phyloP scores from a whole-genome alignment of 92 coral and sea anemone species.

The Parazoanthus swiftii region DNA sequence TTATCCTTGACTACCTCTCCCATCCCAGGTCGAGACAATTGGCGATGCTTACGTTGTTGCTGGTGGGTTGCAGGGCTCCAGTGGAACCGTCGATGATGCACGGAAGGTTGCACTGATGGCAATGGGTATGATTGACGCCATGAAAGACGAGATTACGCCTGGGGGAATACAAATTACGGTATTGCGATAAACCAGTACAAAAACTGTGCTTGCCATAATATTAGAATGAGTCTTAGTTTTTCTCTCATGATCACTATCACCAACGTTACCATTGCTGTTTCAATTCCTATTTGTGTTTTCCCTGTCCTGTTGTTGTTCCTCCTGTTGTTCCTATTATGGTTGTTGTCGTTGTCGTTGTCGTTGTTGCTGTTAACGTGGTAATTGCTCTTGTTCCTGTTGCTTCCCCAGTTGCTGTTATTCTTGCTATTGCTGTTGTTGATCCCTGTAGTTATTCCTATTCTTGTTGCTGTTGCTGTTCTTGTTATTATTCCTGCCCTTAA shows the following conservation, averaged over 20 bases:
- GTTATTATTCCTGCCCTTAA: too few relatives aligned
- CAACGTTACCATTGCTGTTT: not conserved
- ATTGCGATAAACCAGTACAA: not conserved
- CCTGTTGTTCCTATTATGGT: not conserved
- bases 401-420: too few relatives aligned
- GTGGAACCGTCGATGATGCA: conserved; percentile 79
- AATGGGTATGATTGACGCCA: conserved; percentile 77
- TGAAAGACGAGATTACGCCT: conserved; percentile 71
- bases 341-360: not conserved
- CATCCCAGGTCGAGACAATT: conserved; percentile 75
- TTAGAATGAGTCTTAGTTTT: not conserved
- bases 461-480: too few relatives aligned
- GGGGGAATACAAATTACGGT: conserved; percentile 78
- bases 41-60: conserved; percentile 95
- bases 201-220: not conserved
- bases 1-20: too few relatives aligned
- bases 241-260: too few relatives aligned
- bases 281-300: not conserved
- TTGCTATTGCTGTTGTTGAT: not conserved
- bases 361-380: not conserved
- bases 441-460: too few relatives aligned
- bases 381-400: not conserved
- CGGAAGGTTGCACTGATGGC: conserved; percentile 79
- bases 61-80: conserved; percentile 71
- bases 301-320: not conserved